Conservation (phyloP, 2,113 vertebrate genomes). For the Apodemus speciosus region DNA sequence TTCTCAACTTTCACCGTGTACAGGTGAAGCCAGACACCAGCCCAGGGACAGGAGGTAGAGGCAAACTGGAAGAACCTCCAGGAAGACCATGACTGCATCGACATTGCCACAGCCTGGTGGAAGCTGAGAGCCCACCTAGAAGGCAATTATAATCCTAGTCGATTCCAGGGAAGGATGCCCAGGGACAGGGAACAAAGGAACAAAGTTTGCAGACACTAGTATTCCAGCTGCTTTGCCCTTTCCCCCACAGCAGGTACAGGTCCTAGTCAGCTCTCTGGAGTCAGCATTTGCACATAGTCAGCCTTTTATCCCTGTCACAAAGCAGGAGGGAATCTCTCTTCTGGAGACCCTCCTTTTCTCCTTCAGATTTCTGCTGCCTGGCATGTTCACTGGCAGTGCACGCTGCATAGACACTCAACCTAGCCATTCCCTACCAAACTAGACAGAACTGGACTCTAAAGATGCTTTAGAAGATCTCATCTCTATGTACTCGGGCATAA, state of each 20-base stretch:
- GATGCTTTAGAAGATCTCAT: too few relatives aligned
- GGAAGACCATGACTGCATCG: fast-evolving
- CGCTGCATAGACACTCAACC: fast-evolving
- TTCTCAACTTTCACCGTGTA: fast-evolving
- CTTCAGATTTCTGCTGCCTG: background rate
- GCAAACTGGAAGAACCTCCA: background rate
- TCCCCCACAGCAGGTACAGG: fast-evolving
- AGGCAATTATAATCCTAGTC: fast-evolving
- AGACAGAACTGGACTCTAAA: background rate
- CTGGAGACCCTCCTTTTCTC: background rate
- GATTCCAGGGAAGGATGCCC: too few relatives aligned
- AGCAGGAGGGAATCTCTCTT: background rate
- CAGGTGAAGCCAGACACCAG: background rate
- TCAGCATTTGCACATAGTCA: background rate
- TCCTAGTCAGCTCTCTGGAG: background rate
- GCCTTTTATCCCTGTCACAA: background rate
- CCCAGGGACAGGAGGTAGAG: background rate
- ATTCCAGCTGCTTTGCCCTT: too few relatives aligned
- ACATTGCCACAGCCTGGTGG: background rate
- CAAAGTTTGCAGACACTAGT: background rate
- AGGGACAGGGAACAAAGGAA: too few relatives aligned
- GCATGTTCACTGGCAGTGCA: fast-evolving
- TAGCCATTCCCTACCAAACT: background rate
- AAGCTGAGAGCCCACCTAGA: fast-evolving
- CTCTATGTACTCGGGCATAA: background rate